A percentile compares a stretch with the other conserved stretches of the same genome.
Conservation (phyloP, 2,113 vertebrate genomes). For the Centrocercus urophasianus region DNA sequence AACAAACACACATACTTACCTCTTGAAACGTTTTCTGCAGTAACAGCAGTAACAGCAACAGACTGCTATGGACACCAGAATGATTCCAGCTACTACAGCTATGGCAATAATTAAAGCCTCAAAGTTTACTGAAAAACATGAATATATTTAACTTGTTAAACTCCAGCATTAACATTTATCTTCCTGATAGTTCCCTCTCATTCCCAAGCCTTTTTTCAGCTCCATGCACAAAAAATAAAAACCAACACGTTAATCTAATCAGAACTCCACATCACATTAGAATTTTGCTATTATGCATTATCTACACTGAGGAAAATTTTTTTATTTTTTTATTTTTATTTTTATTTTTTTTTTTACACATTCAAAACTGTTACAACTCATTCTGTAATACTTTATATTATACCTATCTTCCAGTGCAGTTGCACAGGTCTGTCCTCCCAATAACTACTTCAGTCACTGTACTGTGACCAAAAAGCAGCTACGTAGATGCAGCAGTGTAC, state of each 20-base stretch:
- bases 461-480: neutral
- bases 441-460: neutral
- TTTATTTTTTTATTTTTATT: neutral
- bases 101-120: constrained; percentile 87
- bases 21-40: constrained; percentile 68
- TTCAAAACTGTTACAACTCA: neutral
- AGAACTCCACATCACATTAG: neutral
- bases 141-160: constrained; percentile 37
- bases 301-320: neutral
- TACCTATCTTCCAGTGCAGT: neutral
- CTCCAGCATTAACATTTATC: neutral
- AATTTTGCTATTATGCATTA: neutral
- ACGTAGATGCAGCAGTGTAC: neutral
- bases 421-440: neutral
- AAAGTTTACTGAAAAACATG: constrained; percentile 85
- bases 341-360: neutral
- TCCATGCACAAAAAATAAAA: neutral
- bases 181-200: neutral
- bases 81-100: constrained; percentile 76
- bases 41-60: constrained; percentile 89
- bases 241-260: neutral
- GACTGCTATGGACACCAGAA: constrained; percentile 74
- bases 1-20: constrained; percentile 66
- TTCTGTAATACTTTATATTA: neutral
- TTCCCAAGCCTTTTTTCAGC: neutral